A percentile compares a stretch with the other conserved stretches of the same genome.
These are phyloP conservation scores for Plutomurus gul DNA, from an alignment of 1,140 invertebrate genomes.

Conservation along the genomic window DNA sequence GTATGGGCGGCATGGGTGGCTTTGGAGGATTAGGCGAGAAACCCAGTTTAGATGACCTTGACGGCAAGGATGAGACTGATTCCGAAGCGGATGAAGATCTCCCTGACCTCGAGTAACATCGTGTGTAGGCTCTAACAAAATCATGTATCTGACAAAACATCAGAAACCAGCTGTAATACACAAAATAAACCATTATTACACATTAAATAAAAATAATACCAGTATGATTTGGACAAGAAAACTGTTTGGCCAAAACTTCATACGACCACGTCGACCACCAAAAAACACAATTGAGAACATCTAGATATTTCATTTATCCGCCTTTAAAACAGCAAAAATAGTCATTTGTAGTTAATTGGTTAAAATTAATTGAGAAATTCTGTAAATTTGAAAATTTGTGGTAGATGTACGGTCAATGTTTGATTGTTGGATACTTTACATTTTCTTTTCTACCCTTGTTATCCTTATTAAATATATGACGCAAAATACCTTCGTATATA, in stretches of 20 bases:
- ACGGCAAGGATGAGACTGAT: slow-evolving; percentile 59
- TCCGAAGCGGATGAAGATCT: slow-evolving; percentile 66
- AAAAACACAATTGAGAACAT: no score
- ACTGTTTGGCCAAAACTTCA: neutral
- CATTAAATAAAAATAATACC: neutral
- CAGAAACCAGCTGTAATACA: neutral
- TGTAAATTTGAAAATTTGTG: no score
- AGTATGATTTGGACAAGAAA: neutral
- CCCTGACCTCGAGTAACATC: slow-evolving; percentile 62
- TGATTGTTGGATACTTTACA: no score
- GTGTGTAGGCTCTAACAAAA: neutral
- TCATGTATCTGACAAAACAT: neutral
- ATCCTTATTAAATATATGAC: neutral
- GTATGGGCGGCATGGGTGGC: slow-evolving; percentile 57
- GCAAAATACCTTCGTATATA: neutral
- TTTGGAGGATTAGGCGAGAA: slow-evolving; percentile 53
- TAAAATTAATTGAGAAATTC: no score
- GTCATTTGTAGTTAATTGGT: neutral
- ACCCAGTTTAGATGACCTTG: slow-evolving; percentile 60
- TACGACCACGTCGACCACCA: neutral
- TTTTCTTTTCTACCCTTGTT: neutral
- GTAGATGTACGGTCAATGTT: no score
- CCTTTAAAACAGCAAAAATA: neutral
- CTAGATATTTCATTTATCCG: neutral
- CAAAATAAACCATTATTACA: neutral